These are phyloP conservation scores for Lasiurus borealis DNA, from an alignment of 2,113 vertebrate genomes.

Conservation along the genomic window DNA sequence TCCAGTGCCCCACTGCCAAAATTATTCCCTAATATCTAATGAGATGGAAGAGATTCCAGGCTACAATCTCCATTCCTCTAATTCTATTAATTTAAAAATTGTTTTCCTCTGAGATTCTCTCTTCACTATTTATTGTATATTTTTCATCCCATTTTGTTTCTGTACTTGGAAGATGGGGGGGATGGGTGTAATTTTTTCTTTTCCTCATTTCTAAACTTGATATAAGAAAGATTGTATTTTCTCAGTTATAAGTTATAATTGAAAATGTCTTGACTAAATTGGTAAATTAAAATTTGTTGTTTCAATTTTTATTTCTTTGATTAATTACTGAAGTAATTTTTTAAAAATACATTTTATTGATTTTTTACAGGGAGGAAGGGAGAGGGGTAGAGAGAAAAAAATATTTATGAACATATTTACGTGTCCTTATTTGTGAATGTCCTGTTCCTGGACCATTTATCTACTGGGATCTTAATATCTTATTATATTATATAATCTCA, in stretches of 20 bases:
- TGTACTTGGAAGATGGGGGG: neutral
- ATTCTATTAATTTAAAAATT: slow-evolving; percentile 38
- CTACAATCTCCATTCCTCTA: neutral
- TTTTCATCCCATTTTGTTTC: slow-evolving; percentile 25
- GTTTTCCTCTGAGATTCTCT: slow-evolving; percentile 3
- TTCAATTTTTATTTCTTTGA: slow-evolving; percentile 61
- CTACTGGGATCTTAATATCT: neutral
- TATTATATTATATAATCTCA: neutral
- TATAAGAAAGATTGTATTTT: neutral
- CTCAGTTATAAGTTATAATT: neutral
- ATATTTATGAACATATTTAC: slow-evolving; percentile 15
- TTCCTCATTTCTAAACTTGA: slow-evolving; percentile 25
- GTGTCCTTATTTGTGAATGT: neutral
- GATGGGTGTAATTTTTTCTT: neutral
- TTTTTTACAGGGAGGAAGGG: too few species aligned
- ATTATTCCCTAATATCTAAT: slow-evolving; percentile 21
- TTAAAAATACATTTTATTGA: too few species aligned
- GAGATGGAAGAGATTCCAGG: neutral
- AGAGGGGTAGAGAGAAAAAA: neutral
- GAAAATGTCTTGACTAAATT: neutral
- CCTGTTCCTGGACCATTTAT: neutral
- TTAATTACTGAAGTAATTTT: slow-evolving; percentile 35
- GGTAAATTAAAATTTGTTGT: slow-evolving; percentile 17
- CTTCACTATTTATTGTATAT: neutral
- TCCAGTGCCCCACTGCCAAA: neutral